Percentiles rank a stretch among this genome's conserved stretches.
Conservation (phyloP, 2,113 vertebrate genomes). For the Seriola dumerili region DNA sequence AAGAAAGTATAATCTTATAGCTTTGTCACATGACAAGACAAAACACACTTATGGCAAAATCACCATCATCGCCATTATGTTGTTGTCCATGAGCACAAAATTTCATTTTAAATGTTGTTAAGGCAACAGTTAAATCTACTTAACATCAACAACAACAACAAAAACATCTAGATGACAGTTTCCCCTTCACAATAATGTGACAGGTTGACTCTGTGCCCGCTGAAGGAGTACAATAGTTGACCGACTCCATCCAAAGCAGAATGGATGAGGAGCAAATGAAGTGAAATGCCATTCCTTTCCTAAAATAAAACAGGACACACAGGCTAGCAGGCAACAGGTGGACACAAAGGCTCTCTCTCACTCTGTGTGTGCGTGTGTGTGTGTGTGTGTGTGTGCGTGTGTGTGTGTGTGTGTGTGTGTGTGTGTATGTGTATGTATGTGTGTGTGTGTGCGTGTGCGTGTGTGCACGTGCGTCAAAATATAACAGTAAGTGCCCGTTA, state of each 20-base stretch:
- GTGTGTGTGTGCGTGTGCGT: conserved; percentile 20
- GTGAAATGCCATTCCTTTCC: conserved; percentile 84
- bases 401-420: conserved; percentile 25
- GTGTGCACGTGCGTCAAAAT: conserved; percentile 23
- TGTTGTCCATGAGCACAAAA: background rate
- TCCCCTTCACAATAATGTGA: background rate
- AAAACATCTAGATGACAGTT: background rate
- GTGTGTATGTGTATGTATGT: conserved; percentile 26
- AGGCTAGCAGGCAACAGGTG: conserved; percentile 83
- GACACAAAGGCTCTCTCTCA: conserved; percentile 75
- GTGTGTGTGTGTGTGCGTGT: conserved; percentile 11
- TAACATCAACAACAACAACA: background rate
- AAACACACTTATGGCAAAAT: background rate
- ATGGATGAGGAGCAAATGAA: conserved; percentile 71
- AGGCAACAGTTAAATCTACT: background rate
- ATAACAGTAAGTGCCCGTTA: conserved; percentile 1
- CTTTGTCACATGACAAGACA: background rate
- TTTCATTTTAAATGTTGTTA: background rate
- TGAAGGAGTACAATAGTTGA: conserved; percentile 58
- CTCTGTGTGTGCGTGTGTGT: conserved; percentile 6
- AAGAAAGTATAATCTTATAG: no score
- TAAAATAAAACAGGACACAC: conserved; percentile 83
- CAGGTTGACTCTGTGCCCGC: background rate
- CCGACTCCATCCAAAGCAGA: conserved; percentile 44
- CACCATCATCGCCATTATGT: background rate